A percentile compares a stretch with the other conserved stretches of the same genome.
Conservation (phyloP, 92 coral and sea anemone species). For the Parazoanthus darwini region DNA sequence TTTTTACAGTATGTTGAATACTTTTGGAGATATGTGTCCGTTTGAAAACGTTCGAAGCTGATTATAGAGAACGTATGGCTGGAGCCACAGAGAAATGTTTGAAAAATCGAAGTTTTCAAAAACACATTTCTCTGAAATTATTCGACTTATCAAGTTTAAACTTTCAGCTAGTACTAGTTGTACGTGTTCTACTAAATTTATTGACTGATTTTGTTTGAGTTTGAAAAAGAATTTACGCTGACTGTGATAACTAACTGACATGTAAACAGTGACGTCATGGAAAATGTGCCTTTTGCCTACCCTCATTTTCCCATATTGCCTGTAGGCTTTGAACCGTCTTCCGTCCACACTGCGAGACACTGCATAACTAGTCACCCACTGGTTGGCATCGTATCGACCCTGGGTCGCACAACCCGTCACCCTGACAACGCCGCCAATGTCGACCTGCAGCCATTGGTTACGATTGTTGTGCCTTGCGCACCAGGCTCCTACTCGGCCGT, state of each 20-base stretch:
- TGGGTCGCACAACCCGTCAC: slow-evolving; percentile 87
- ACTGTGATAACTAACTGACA: no score
- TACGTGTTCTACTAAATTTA: no score
- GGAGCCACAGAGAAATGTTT: no score
- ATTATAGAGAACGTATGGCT: no score
- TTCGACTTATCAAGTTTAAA: background rate
- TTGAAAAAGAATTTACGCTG: no score
- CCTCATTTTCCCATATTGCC: slow-evolving; percentile 80
- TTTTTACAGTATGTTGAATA: no score
- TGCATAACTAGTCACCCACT: slow-evolving; percentile 76
- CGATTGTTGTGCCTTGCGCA: slow-evolving; percentile 68
- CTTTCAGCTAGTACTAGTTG: background rate
- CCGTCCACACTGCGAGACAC: slow-evolving; percentile 69
- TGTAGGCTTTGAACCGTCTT: slow-evolving; percentile 59
- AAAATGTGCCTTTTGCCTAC: slow-evolving; percentile 34
- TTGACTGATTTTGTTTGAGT: no score
- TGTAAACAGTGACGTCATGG: no score
- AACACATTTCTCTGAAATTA: no score
- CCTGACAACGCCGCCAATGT: slow-evolving; percentile 64
- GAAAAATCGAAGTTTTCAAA: no score
- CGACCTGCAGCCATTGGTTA: slow-evolving; percentile 86
- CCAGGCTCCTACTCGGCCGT: slow-evolving; percentile 89
- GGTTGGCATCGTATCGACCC: slow-evolving; percentile 81
- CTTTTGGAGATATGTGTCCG: no score
- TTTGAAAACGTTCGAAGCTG: no score